Base-by-base conservation (phyloP, 2,113 vertebrate genomes). In the Jaculus jaculus region DNA sequence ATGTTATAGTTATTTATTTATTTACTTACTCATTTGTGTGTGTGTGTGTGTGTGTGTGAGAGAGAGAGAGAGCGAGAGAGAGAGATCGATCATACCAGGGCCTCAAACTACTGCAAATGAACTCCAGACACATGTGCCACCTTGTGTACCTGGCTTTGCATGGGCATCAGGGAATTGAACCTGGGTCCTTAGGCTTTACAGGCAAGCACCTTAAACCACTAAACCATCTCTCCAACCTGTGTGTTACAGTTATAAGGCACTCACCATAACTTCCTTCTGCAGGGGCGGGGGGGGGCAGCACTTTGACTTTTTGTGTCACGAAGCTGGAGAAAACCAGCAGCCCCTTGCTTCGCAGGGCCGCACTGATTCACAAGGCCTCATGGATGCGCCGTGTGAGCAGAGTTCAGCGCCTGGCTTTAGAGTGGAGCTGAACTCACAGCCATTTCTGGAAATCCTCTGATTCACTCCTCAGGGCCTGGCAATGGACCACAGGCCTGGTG, bases 191-290 rank as follows among this genome's bases (percentile, higher is more conserved):
- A 47, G 42, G 42, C 42, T 47, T 47, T 8, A 47, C 42, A 47
- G 42, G 42, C 42, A 47, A 47, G 42, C 8, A 8, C 42, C 42
- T 47, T 47, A 47, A 47, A 8, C 42, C 42, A 47, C 42, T 47
- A 47, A 47, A 8, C 42, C 42, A 47, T 47, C 42, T 47, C 5
- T 47, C 42, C 42, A 47, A 47, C 42, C 42, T 8, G 8, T 8
- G 8, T 47, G 42, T 47, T 47, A 47, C 42, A 47, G 42, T 5
- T 47, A 85, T 54, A 61, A 93, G 60, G 74, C 37, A 47, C 54
- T 91, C 80, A 71, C 79, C 69, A 71, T 96, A 95, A n/a, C 30
- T 91, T 61, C 0, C 60, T 87, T 86, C 84, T 60, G n/a, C n/a
- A 69, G 4, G 23, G 37, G 4, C 66, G 47, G 72, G n/a, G n/a